Conservation (phyloP, 2,797 vertebrate genomes). For the Poeciliopsis paucimaculata region DNA sequence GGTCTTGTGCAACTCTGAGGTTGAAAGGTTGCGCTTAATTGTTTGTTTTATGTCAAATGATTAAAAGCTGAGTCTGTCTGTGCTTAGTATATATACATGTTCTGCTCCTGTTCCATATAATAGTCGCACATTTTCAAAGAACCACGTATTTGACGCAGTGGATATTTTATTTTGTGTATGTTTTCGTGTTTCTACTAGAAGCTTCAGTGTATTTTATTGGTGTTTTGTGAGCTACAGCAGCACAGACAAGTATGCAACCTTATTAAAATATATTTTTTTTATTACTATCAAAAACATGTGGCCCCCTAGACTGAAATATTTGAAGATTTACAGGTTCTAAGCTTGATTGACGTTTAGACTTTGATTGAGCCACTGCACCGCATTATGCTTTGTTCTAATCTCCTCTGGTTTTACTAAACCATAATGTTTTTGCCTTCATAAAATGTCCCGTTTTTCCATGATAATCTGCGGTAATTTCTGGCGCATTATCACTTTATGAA, state of each 20-base stretch:
- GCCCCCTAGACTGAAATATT: neutral
- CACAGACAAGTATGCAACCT: neutral
- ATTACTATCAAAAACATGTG: neutral
- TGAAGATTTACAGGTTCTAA: neutral
- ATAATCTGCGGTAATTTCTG: neutral
- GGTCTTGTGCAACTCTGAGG: conserved; percentile 11
- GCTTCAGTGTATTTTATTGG: neutral
- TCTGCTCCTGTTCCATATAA: neutral
- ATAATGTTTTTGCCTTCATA: neutral
- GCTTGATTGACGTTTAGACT: neutral
- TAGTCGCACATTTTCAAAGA: neutral
- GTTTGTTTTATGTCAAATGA: neutral
- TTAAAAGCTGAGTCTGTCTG: neutral
- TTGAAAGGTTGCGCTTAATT: conserved; percentile 2
- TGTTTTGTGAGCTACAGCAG: neutral
- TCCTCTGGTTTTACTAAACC: neutral
- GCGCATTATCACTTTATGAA: neutral
- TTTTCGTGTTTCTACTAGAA: neutral
- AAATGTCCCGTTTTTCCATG: neutral
- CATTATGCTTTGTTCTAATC: neutral
- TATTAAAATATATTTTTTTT: neutral
- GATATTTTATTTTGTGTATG: neutral
- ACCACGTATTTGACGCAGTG: neutral
- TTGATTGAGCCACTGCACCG: neutral
- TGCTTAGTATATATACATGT: neutral